Conservation (phyloP, 2,888 invertebrate species). For the Brassicogethes aeneus region DNA sequence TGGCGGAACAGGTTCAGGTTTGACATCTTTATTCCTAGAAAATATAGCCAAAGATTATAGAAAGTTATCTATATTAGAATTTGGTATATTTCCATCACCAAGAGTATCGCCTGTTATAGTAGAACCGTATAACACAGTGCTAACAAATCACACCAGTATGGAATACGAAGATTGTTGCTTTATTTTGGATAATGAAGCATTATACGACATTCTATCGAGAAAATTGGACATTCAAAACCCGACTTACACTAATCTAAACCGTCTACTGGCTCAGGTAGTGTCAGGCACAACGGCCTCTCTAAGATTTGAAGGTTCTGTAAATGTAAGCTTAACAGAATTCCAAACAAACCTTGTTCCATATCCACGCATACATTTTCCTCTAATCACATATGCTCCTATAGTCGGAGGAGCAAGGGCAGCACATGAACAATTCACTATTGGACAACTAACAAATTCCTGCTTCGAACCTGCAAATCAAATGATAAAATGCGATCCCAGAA, state of each 20-base stretch:
- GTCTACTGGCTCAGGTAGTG: slow-evolving; percentile 62
- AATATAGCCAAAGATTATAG: slow-evolving; percentile 52
- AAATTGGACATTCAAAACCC: slow-evolving; percentile 67
- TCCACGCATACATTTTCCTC: slow-evolving; percentile 79
- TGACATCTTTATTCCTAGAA: slow-evolving; percentile 60
- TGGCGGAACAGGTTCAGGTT: slow-evolving; percentile 72
- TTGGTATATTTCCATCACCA: slow-evolving; percentile 77
- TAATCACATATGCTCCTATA: slow-evolving; percentile 67
- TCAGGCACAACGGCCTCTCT: slow-evolving; percentile 63
- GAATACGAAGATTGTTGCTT: slow-evolving; percentile 63
- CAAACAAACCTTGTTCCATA: slow-evolving; percentile 78
- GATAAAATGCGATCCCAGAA: slow-evolving; percentile 66
- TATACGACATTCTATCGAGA: slow-evolving; percentile 67
- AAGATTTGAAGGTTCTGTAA: slow-evolving; percentile 57
- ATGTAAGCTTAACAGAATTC: slow-evolving; percentile 64
- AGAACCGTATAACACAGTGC: slow-evolving; percentile 67
- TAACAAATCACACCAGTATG: slow-evolving; percentile 61
- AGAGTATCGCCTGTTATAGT: slow-evolving; percentile 66
- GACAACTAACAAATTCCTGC: slow-evolving; percentile 68
- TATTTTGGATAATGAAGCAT: slow-evolving; percentile 67
- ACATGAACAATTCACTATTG: slow-evolving; percentile 54
- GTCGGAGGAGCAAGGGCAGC: slow-evolving; percentile 52
- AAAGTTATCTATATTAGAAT: slow-evolving; percentile 57
- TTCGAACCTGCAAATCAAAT: slow-evolving; percentile 75
- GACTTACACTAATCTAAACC: slow-evolving; percentile 79